Base-by-base conservation (phyloP, 2,797 vertebrate species). In the Fringilla coelebs region DNA sequence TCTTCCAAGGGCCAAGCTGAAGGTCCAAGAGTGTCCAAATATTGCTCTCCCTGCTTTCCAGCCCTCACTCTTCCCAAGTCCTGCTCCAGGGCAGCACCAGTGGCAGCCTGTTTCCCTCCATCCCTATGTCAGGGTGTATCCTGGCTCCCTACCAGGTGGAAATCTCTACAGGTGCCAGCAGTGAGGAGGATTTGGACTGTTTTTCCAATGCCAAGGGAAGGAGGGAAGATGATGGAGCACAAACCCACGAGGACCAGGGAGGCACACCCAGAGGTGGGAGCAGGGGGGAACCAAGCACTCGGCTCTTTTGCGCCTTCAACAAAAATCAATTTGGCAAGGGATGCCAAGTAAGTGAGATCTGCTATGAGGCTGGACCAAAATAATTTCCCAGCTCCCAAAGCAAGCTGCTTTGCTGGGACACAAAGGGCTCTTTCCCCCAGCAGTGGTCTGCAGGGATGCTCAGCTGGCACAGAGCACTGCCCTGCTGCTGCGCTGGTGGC, bases 401-500 rank as follows among this genome's bases (percentile, higher is more conserved):
- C 77, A 92, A 83, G 86, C 84, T 89, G 89, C 58, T 86, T 63
- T 73, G 51, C 73, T 87, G 68, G 94, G 95, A 88, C 78, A 82
- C 6, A 22, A 62, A 92, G 81, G 45, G 51, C 62, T 81, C 61
- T 22, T 52, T 74, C 17, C 32, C 7, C 28, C 1, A 0, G 1
- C 89, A 91, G 74, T 6, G 43, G 14, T 90, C 84, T 90, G 46
- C 55, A 66, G 22, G 73, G 67, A 14, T 29, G 80, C 74, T 74
- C 71, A 74, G 84, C 89, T 85, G 73, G 90, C 91, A 89, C 66
- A 82, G 60, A 89, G 58, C 86, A 20, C 29, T 55, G 62, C 38
- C 13, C 7, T 7, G 32, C 61, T 31, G 94, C 79, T 32, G 55
- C 16, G 11, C 72, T 11, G 40, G 29, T 2, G 19, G 62, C 84